phyloP scores from a whole-genome alignment of 2,113 vertebrate species.

The Limnothrissa miodon region DNA sequence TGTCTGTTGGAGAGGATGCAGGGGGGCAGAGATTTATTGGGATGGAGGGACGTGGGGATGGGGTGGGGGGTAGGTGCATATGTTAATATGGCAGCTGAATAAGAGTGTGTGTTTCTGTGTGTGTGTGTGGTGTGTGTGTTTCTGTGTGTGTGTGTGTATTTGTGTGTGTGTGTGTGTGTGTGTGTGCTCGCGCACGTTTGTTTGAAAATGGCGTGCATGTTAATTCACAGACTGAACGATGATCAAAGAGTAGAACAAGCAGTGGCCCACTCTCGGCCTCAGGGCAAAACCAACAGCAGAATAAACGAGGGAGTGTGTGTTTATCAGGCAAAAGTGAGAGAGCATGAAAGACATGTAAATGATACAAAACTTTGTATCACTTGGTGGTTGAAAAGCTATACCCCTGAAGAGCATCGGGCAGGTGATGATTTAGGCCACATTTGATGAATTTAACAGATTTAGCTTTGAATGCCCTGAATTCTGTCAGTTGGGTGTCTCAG shows the following conservation, averaged over 20 bases:
- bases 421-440: neutral
- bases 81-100: conserved; percentile 74
- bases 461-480: neutral
- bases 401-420: neutral
- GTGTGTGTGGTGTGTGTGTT: neutral
- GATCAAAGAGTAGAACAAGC: conserved; percentile 82
- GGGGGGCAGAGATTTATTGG: conserved; percentile 69
- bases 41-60: no score
- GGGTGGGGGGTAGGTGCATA: conserved; percentile 74
- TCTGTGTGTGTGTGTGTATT: neutral
- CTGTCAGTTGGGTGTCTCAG: neutral
- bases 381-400: neutral
- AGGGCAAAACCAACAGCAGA: conserved; percentile 62
- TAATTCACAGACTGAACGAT: conserved; percentile 55
- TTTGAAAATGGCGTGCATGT: neutral
- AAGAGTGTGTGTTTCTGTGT: neutral
- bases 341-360: neutral
- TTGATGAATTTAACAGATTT: neutral
- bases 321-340: conserved; percentile 62
- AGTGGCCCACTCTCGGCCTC: conserved; percentile 81
- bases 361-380: neutral
- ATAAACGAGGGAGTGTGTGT: conserved; percentile 49
- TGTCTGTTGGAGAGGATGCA: conserved; percentile 37
- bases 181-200: neutral
- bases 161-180: no score